A percentile compares a stretch with the other conserved stretches of the same genome.
phyloP scores from a whole-genome alignment of 2,797 vertebrate genomes.

The Rallus crepitans region DNA sequence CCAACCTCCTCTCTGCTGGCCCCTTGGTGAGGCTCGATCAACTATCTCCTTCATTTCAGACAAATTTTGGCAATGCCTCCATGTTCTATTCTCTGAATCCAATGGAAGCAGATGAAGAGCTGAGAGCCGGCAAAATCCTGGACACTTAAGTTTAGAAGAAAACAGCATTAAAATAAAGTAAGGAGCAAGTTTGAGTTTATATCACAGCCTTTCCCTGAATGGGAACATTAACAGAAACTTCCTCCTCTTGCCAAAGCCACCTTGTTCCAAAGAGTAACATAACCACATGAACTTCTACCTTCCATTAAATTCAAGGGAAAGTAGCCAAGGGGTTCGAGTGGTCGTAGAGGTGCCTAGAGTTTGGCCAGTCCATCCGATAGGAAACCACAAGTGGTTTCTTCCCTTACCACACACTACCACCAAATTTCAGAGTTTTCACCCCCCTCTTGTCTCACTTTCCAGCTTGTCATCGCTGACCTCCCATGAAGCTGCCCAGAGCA shows the following conservation, averaged over 20 bases:
- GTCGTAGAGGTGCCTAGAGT: not conserved
- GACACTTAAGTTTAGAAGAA: not conserved
- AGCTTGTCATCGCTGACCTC: not conserved
- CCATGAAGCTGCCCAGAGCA: not conserved
- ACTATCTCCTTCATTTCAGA: not conserved
- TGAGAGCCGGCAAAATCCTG: not conserved
- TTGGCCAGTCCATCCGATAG: too few species aligned
- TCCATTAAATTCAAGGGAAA: not conserved
- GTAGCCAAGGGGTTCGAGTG: not conserved
- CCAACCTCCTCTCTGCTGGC: not conserved
- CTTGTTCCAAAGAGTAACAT: not conserved
- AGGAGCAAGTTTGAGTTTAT: not conserved
- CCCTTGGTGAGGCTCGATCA: not conserved
- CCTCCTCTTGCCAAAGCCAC: not conserved
- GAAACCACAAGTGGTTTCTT: not conserved
- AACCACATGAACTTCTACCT: not conserved
- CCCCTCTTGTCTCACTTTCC: not conserved
- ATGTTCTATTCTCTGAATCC: not conserved
- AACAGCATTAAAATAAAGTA: not conserved
- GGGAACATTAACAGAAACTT: conserved; percentile 1
- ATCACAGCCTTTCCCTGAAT: not conserved
- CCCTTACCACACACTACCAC: not conserved
- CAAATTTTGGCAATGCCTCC: not conserved
- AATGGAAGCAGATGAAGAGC: not conserved
- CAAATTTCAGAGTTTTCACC: not conserved